phyloP scores from a whole-genome alignment of 1,140 invertebrate species.

The Diorhabda carinulata region DNA sequence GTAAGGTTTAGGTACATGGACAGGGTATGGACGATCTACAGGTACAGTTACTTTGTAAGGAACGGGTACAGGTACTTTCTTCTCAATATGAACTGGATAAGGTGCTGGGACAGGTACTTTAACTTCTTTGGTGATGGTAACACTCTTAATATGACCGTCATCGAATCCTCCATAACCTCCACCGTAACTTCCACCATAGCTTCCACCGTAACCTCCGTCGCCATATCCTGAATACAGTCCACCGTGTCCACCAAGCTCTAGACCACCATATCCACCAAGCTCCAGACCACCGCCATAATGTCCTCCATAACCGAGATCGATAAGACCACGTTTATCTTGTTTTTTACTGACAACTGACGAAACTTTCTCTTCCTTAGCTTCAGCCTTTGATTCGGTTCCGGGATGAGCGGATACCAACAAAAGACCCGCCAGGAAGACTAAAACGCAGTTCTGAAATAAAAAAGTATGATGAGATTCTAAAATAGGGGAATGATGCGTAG shows the following conservation, averaged over 20 bases:
- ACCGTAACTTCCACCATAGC: constrained; percentile 19
- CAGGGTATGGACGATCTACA: constrained; percentile 47
- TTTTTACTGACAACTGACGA: constrained; percentile 34
- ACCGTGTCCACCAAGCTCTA: constrained; percentile 12
- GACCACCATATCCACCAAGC: constrained; percentile 14
- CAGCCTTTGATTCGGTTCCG: constrained; percentile 32
- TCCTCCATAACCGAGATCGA: constrained; percentile 41
- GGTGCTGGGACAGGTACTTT: constrained; percentile 42
- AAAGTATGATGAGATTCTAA: neutral
- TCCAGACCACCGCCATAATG: constrained; percentile 33
- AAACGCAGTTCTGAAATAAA: constrained; percentile 35
- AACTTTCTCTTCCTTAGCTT: constrained; percentile 28
- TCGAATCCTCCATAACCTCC: constrained; percentile 22
- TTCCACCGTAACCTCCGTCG: constrained; percentile 16
- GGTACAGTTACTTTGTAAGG: constrained; percentile 53
- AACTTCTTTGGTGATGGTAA: constrained; percentile 42
- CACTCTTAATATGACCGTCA: constrained; percentile 31
- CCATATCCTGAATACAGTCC: constrained; percentile 22
- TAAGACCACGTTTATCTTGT: constrained; percentile 45
- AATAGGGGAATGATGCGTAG: too few relatives aligned
- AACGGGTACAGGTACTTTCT: constrained; percentile 45
- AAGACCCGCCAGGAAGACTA: constrained; percentile 32
- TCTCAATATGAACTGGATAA: constrained; percentile 41
- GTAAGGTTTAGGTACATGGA: constrained; percentile 55
- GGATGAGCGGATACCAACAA: constrained; percentile 31